These are phyloP conservation scores for Ceraclea dissimilis DNA, from an alignment of 2,888 invertebrate species.

Conservation along the genomic window DNA sequence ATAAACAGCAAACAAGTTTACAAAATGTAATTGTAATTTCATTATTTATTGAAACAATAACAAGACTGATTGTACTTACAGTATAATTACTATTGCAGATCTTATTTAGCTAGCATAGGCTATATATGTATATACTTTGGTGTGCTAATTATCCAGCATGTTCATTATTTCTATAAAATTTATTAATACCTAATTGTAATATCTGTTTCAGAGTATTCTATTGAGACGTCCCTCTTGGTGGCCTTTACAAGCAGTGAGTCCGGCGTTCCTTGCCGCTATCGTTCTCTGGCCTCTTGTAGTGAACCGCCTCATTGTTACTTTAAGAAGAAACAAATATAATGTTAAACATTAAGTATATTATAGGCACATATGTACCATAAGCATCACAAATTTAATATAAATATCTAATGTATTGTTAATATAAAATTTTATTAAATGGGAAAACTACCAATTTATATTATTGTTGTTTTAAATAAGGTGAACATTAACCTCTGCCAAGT, in stretches of 20 bases:
- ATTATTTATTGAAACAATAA: too few species aligned
- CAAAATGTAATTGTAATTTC: constrained; percentile 9
- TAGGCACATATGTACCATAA: neutral
- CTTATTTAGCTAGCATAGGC: too few species aligned
- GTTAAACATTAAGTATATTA: too few species aligned
- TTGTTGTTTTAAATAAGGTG: neutral
- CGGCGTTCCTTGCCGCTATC: constrained; percentile 50
- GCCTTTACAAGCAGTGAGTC: constrained; percentile 54
- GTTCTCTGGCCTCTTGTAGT: constrained; percentile 62
- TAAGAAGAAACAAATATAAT: constrained; percentile 14
- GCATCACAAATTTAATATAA: neutral
- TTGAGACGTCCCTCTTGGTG: constrained; percentile 44
- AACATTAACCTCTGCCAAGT: too few species aligned
- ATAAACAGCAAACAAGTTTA: constrained; percentile 12
- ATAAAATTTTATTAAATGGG: neutral
- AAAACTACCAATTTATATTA: neutral
- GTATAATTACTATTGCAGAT: too few species aligned
- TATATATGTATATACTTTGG: too few species aligned
- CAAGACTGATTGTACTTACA: too few species aligned
- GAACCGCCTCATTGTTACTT: constrained; percentile 32
- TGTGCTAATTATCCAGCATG: too few species aligned
- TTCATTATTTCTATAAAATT: too few species aligned
- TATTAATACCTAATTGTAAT: too few species aligned
- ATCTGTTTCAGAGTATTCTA: constrained; percentile 23
- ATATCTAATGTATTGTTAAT: neutral